Conservation (phyloP, 2,888 invertebrate species). For the Microplitis manilae region DNA sequence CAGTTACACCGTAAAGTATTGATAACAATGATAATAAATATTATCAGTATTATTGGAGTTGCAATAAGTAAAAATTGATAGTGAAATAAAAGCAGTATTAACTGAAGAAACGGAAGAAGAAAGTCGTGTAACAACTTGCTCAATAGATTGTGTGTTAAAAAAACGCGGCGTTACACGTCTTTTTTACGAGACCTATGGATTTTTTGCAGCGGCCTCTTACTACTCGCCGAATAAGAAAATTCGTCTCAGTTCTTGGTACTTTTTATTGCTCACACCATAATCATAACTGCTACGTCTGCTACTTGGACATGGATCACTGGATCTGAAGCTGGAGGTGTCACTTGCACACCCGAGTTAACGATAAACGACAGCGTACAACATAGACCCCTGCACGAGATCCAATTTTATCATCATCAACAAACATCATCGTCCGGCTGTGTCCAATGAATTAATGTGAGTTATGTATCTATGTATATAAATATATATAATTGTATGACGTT, state of each 20-base stretch:
- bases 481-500: too few species aligned
- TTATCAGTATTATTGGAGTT: too few species aligned
- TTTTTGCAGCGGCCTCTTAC: slow-evolving; percentile 15
- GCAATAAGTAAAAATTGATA: neutral
- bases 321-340: slow-evolving; percentile 10
- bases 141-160: slow-evolving; percentile 9
- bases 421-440: neutral
- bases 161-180: slow-evolving; percentile 16
- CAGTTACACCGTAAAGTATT: neutral
- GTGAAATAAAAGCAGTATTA: neutral
- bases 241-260: slow-evolving; percentile 3
- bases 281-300: slow-evolving; percentile 1
- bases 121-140: neutral
- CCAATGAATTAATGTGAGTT: neutral
- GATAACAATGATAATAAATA: too few species aligned
- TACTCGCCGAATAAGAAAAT: neutral
- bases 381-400: neutral
- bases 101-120: neutral
- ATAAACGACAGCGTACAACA: neutral
- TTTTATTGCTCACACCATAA: neutral
- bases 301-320: slow-evolving; percentile 21
- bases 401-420: neutral
- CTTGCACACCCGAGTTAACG: slow-evolving; percentile 7
- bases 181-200: slow-evolving; percentile 30
- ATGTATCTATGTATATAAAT: neutral